Base-by-base conservation (phyloP, 2,113 vertebrate genomes). In the Sinocyclocheilus rhinocerous region DNA sequence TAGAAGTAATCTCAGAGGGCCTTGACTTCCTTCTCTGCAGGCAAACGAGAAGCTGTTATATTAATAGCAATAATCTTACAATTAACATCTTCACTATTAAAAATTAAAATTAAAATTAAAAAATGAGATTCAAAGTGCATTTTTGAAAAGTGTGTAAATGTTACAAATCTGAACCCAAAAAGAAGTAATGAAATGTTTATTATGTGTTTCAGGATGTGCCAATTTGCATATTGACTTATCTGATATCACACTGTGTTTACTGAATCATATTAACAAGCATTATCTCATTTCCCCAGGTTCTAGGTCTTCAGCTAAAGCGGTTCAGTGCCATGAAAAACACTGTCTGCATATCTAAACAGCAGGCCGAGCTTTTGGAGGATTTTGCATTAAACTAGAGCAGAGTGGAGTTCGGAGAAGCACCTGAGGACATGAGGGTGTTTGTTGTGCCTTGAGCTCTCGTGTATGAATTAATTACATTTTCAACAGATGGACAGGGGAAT, bases 401-500 rank as follows among this genome's bases (percentile, higher is more conserved):
- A 33, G 13, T 7, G 39, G 42, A 69, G 18, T 83, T 70, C 36
- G 22, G 81, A 70, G 69, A 70, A 70, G 65, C 81, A 83, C 81
- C 81, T 55, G 65, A 83, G 81, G 81, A 83, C 45, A 83, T 36
- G 18, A 70, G 26, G 18, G 29, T 70, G 63, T 83, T 67, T 81
- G 79, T n/a, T 39, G 18, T 65, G 59, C 39, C 59, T 81, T 81
- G 79, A 81, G 59, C n/a, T 65, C 59, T 67, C 15, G 3, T 70
- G 81, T 83, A 83, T 83, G 65, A 83, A 70, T 83, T 83, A 55
- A 83, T 83, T 55, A 70, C 0, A n/a, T n/a, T 70, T 83, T 55
- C 24, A 83, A 15, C 65, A 83, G 81, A 83, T 83, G 81, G 81
- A 70, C 63, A 55, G 45, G 65, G 45, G 18, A 70, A 70, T 70